These are phyloP conservation scores for Syncerus caffer DNA, from an alignment of 2,797 vertebrate species.

Conservation along the genomic window DNA sequence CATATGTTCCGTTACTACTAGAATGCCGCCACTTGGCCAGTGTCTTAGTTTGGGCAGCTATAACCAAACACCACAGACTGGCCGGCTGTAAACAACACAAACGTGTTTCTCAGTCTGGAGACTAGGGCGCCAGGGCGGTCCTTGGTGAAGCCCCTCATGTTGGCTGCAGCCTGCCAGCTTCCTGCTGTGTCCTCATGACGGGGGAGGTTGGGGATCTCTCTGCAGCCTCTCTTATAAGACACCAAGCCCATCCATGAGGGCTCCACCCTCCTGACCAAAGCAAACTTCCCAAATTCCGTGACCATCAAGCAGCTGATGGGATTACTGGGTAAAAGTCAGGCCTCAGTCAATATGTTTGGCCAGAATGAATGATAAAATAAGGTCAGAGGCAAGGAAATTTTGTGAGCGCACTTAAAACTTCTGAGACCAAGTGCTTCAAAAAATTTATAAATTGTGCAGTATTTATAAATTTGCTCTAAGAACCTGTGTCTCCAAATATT, in stretches of 20 bases:
- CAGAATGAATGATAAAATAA: neutral
- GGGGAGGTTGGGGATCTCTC: neutral
- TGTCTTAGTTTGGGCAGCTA: neutral
- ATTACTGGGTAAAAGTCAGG: neutral
- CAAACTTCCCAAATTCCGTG: neutral
- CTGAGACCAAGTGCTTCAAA: neutral
- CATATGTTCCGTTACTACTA: neutral
- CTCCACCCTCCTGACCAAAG: too few species aligned
- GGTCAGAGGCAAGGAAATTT: neutral
- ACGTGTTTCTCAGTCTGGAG: neutral
- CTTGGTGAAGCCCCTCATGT: neutral
- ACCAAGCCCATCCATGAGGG: too few species aligned
- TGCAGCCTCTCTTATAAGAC: neutral
- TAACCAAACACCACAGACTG: neutral
- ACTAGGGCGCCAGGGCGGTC: neutral
- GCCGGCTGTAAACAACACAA: neutral
- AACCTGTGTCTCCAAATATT: neutral
- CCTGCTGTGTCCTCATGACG: neutral
- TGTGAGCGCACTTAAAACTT: neutral
- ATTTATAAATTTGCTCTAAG: neutral
- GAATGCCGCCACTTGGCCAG: neutral
- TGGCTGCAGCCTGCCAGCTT: neutral
- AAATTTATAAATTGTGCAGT: neutral
- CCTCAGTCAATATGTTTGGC: neutral
- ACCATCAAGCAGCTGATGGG: neutral